phyloP scores from a whole-genome alignment of 2,113 vertebrate genomes.

The Perccottus glenii region DNA sequence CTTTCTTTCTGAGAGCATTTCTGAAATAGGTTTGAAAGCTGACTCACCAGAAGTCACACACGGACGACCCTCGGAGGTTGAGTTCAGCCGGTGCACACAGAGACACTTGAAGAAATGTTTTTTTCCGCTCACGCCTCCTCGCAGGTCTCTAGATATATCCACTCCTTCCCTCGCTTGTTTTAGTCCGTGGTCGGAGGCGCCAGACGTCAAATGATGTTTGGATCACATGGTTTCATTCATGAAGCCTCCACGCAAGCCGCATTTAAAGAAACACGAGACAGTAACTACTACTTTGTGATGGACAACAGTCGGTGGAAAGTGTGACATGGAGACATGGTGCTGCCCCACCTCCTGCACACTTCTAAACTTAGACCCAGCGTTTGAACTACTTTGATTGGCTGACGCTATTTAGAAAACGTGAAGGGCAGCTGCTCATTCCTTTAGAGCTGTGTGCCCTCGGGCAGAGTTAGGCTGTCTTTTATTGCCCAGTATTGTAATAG shows the following conservation, averaged over 20 bases:
- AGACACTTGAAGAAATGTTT: conserved; percentile 62
- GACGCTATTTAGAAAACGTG: conserved; percentile 8
- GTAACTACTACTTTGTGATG: conserved; percentile 47
- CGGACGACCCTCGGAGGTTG: conserved; percentile 28
- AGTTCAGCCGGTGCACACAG: conserved; percentile 45
- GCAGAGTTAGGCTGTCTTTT: background rate
- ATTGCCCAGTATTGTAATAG: background rate
- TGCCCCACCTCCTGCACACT: conserved; percentile 33
- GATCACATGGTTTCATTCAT: conserved; percentile 96
- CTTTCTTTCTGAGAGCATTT: conserved; percentile 45
- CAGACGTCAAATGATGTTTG: conserved; percentile 93
- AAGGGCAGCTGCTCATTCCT: background rate
- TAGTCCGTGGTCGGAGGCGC: conserved; percentile 71
- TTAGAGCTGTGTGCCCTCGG: background rate
- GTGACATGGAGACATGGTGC: conserved; percentile 28
- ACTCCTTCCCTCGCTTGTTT: conserved; percentile 72
- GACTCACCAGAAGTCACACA: conserved; percentile 74
- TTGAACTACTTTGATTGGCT: conserved; percentile 9
- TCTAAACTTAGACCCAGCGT: conserved; percentile 48
- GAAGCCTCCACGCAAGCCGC: conserved; percentile 83
- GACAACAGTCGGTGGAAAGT: conserved; percentile 50
- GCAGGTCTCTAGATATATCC: conserved; percentile 72
- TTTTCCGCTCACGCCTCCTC: conserved; percentile 70
- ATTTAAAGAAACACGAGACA: conserved; percentile 75
- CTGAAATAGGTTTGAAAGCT: conserved; percentile 16